phyloP scores from a whole-genome alignment of 1,140 invertebrate genomes.

The Onthophagus taurus region DNA sequence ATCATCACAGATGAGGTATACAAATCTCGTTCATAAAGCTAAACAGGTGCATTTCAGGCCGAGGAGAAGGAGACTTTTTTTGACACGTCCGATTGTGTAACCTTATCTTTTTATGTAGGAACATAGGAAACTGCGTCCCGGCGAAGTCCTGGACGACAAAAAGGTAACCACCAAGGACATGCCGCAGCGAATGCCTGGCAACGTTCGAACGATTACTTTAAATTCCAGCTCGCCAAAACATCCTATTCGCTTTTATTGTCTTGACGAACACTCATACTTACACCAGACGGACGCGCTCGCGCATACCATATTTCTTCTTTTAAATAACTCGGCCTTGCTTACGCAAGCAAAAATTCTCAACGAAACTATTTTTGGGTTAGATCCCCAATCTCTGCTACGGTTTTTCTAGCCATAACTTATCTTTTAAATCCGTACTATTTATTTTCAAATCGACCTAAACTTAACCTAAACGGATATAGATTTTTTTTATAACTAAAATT shows the following conservation, averaged over 20 bases:
- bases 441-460: no score
- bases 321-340: no score
- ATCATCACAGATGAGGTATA: conserved; percentile 90
- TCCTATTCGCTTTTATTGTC: conserved; percentile 7
- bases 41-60: no score
- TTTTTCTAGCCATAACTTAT: no score
- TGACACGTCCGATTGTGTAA: conserved; percentile 13
- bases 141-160: conserved; percentile 84
- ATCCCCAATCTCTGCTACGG: no score
- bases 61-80: not conserved
- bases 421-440: no score
- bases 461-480: no score
- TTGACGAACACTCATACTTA: conserved; percentile 10
- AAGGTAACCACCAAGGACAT: conserved; percentile 63
- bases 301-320: not conserved
- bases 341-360: no score
- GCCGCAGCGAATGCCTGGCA: conserved; percentile 23
- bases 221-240: conserved; percentile 37
- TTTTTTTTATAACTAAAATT: no score
- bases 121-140: conserved; percentile 76
- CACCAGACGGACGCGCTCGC: not conserved
- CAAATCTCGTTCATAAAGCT: no score
- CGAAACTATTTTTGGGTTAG: no score
- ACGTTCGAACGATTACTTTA: conserved; percentile 14
- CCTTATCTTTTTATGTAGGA: conserved; percentile 31